phyloP scores from a whole-genome alignment of 2,888 invertebrate genomes.

The Cetonia aurata region DNA sequence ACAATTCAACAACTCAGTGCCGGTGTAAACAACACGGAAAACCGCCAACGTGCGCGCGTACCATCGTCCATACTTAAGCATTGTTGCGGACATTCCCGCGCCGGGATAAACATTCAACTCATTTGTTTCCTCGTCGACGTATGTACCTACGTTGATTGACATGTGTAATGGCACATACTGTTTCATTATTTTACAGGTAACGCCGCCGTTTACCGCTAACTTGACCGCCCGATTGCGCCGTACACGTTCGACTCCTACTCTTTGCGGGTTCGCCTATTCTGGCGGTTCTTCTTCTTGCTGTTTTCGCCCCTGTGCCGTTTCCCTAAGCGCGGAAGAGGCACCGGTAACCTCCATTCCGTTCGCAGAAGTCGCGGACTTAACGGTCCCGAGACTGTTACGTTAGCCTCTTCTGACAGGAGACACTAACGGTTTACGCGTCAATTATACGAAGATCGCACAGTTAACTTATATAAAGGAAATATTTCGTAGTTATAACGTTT shows the following conservation, averaged over 20 bases:
- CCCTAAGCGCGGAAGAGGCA: slow-evolving; percentile 26
- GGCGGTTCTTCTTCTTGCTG: slow-evolving; percentile 5
- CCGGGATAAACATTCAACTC: slow-evolving; percentile 21
- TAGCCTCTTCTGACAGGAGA: slow-evolving; percentile 8
- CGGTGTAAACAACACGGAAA: not conserved
- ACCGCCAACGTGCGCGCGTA: not conserved
- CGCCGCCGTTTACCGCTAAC: slow-evolving; percentile 42
- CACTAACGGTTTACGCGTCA: slow-evolving; percentile 21
- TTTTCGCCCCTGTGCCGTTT: slow-evolving; percentile 17
- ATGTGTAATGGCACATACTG: slow-evolving; percentile 41
- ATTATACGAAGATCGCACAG: not conserved
- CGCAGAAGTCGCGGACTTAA: slow-evolving; percentile 36
- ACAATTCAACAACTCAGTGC: not conserved
- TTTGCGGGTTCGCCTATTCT: not conserved
- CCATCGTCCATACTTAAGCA: not conserved
- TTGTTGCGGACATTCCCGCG: not conserved
- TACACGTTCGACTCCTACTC: slow-evolving; percentile 2
- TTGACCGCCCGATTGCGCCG: slow-evolving; percentile 35
- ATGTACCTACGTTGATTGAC: slow-evolving; percentile 38
- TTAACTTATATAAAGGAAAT: no score
- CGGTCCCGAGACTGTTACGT: slow-evolving; percentile 11
- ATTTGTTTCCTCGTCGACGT: slow-evolving; percentile 39
- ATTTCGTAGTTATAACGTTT: no score
- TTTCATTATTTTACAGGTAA: slow-evolving; percentile 43
- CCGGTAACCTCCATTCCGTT: slow-evolving; percentile 37